These are phyloP conservation scores for Bactericera cockerelli DNA, from an alignment of 1,140 invertebrate species.

Conservation along the genomic window DNA sequence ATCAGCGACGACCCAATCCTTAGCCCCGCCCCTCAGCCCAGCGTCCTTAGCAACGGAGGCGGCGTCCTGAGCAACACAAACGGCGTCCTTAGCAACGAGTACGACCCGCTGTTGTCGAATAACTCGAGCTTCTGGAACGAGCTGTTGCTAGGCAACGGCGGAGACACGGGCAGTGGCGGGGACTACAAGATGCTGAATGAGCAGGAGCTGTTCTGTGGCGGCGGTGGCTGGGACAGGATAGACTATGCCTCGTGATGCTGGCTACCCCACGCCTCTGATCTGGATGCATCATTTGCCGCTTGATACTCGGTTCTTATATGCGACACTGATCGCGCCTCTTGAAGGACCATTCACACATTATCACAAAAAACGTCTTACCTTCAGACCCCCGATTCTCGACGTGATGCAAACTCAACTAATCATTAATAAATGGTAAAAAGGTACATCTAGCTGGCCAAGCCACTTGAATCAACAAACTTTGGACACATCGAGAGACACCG, in stretches of 20 bases:
- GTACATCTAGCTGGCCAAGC: no score
- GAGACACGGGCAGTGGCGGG: constrained; percentile 47
- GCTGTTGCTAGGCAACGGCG: constrained; percentile 31
- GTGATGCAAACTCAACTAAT: no score
- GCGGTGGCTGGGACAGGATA: constrained; percentile 40
- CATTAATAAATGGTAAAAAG: no score
- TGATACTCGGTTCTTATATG: no score
- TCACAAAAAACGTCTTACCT: no score
- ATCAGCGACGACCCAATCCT: constrained; percentile 31
- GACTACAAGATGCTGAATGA: constrained; percentile 50
- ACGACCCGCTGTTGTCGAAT: constrained; percentile 41
- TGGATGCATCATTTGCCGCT: no score
- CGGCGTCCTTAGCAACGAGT: constrained; percentile 26
- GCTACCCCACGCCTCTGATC: no score
- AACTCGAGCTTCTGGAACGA: constrained; percentile 25
- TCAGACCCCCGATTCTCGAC: no score
- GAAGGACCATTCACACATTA: no score
- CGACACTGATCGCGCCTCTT: no score
- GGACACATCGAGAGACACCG: no score
- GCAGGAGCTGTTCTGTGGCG: constrained; percentile 35
- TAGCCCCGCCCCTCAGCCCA: constrained; percentile 21
- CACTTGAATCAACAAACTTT: no score
- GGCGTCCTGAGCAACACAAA: constrained; percentile 28
- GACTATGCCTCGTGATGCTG: constrained; percentile 41
- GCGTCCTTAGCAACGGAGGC: constrained; percentile 18